phyloP scores from a whole-genome alignment of 2,888 invertebrate species.

The Tachystola acroxantha region DNA sequence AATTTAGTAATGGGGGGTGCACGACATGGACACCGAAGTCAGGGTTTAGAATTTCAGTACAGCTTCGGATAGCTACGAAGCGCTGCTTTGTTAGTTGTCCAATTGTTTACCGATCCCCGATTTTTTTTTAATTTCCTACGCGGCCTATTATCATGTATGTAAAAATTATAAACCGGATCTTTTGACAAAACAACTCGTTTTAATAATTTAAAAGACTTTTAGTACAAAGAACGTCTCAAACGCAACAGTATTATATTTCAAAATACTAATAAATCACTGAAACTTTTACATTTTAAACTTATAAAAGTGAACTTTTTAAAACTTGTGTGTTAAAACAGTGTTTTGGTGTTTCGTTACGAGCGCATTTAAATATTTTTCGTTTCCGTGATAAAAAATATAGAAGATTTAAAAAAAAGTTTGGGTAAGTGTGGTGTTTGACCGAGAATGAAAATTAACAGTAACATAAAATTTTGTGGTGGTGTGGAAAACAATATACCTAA shows the following conservation, averaged over 20 bases:
- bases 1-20: constrained; percentile 77
- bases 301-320: constrained; percentile 12
- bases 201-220: constrained; percentile 6
- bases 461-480: constrained; percentile 55
- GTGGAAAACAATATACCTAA: constrained; percentile 50
- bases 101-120: constrained; percentile 64
- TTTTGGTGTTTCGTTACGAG: constrained; percentile 29
- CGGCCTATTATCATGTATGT: constrained; percentile 32
- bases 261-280: constrained; percentile 22
- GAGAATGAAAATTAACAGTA: constrained; percentile 53
- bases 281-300: constrained; percentile 7
- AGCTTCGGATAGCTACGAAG: constrained; percentile 76
- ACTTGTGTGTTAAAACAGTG: constrained; percentile 16
- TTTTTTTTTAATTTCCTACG: constrained; percentile 56
- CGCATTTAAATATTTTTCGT: constrained; percentile 20
- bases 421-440: constrained; percentile 67
- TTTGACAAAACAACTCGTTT: constrained; percentile 14
- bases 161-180: constrained; percentile 23
- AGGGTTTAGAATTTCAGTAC: constrained; percentile 78
- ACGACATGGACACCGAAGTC: constrained; percentile 74
- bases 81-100: constrained; percentile 70
- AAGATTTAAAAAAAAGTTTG: constrained; percentile 31
- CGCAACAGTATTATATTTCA: constrained; percentile 38
- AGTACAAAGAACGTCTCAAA: constrained; percentile 18
- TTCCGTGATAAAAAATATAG: constrained; percentile 16